Evolutionary conservation across 2,888 invertebrate genomes (phyloP), one percentile per base, ranked within the genome.

Genomic region (Cosmia trapezina): DNA sequence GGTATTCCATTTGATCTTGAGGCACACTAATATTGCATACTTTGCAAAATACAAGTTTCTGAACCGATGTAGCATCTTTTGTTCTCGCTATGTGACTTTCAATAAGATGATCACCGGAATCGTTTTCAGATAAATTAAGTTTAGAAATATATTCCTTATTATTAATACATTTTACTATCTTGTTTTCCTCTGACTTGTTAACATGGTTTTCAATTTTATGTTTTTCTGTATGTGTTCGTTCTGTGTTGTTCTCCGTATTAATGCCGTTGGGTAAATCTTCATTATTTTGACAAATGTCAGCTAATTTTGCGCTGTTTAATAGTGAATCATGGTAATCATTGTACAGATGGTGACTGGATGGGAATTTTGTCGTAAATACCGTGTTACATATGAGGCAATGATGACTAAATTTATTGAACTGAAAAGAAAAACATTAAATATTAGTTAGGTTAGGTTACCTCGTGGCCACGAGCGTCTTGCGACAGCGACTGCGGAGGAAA

Each of bases 371-470:
- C n/a, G 8, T 0, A 22, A 43, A 22, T 22, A 43, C 17, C 33
- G 8, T 14, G n/a, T 63, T 63, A n/a, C 62, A 63, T 63, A 49
- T 33, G 62, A 63, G 49, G 47, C 62, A 63, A 49, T 63, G 62
- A 49, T 14, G 33, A 12, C 5, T 1, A 62, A 14, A 8, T 14
- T 2, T 14, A 33, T 33, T 33, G 8, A n/a, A 2, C 62, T 63
- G 62, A 14, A 63, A 63, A 41, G 5, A 49, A 49, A 63, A 49
- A 49, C 47, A 14, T 3, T 33, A 49, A 9, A 33, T 22, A 53
- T 49, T 59, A 41, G 12, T 62, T 33, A 33, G 2, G 11, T 56
- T 56, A 9, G 19, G 33, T 19, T 57, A 33, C 9, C 4, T 4
- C 9, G 51, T n/a, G 1, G 5, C 9, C n/a, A 51, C 4, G 51